Base-by-base conservation (phyloP, 1,140 invertebrate species). In the Euwallacea similis region DNA sequence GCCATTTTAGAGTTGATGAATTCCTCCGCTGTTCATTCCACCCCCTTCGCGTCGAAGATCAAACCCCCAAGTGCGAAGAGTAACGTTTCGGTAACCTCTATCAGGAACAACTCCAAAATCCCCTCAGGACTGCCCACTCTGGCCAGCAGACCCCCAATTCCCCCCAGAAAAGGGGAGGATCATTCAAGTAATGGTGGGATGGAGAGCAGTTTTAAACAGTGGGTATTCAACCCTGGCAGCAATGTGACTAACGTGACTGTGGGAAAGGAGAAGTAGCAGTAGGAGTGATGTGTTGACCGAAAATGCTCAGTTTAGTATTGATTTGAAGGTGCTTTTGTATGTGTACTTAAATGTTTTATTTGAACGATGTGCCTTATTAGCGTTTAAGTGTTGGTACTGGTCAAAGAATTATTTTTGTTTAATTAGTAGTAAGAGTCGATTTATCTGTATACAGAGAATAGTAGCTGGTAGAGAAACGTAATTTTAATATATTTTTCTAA, bases 61-160 rank as follows among this genome's bases (percentile, higher is more conserved):
- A 78, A 79, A 71, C 70, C 74, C 7, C 63, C 75, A 1, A 73
- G 43, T 41, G 46, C 41, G 7, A 66, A 11, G 42, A 77, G 76
- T 58, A 82, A 82, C 61, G 76, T 82, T 10, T 81, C 79, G 0
- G 78, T 82, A 3, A 82, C 81, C 6, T 82, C 81, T 3, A 82
- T 82, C 50, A 69, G 78, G 41, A 79, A 67, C 43, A 80, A 76
- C 66, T 82, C 81, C 2, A 80, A 80, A 69, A 79, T 81, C 72
- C 81, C 81, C 11, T 81, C 81, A 0, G 81, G 81, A 13, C 64
- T 80, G 42, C 79, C 79, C 7, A 77, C 75, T 42, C 61, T 76
- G 11, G 73, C 72, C 41, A 73, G 72, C 55, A 67, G 76, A 53
- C 77, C 80, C 8, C 76, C 80, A 10, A 73, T 80, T n/a, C 75